Conservation (phyloP, 2,113 vertebrate genomes). For the Lampris megalopsis region DNA sequence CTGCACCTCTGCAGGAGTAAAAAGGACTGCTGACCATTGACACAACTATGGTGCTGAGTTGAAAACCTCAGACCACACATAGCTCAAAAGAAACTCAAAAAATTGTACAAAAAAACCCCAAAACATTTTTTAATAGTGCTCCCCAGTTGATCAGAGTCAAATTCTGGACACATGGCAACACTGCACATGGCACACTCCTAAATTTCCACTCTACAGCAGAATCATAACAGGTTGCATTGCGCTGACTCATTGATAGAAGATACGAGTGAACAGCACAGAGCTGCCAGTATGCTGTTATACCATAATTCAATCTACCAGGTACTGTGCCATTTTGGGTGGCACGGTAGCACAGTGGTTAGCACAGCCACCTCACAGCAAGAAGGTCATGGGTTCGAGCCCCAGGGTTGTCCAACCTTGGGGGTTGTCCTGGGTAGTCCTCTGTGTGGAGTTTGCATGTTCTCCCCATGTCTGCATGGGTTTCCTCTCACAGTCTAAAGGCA, state of each 20-base stretch:
- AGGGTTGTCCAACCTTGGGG: no score
- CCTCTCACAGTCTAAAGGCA: no score
- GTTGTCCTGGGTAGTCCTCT: no score
- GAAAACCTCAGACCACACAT: not conserved
- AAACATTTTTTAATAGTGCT: not conserved
- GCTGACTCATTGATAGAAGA: constrained; percentile 26
- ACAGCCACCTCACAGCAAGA: no score
- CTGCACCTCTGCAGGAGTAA: constrained; percentile 22
- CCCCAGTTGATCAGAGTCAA: not conserved
- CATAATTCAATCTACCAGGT: constrained; percentile 49
- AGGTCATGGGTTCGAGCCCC: no score
- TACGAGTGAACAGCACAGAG: constrained; percentile 34
- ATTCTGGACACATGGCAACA: not conserved
- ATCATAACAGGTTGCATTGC: not conserved
- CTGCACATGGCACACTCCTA: not conserved
- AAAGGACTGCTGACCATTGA: not conserved
- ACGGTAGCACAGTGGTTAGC: no score
- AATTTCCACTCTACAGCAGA: no score
- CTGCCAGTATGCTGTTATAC: constrained; percentile 32
- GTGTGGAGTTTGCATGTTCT: no score
- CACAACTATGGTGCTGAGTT: not conserved
- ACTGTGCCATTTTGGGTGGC: constrained; percentile 38
- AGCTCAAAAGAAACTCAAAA: not conserved
- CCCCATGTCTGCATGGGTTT: no score
- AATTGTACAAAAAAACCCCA: not conserved